Percentiles rank a stretch among this genome's conserved stretches.
These are phyloP conservation scores for Agrochola litura DNA, from an alignment of 2,888 invertebrate genomes.

Conservation along the genomic window DNA sequence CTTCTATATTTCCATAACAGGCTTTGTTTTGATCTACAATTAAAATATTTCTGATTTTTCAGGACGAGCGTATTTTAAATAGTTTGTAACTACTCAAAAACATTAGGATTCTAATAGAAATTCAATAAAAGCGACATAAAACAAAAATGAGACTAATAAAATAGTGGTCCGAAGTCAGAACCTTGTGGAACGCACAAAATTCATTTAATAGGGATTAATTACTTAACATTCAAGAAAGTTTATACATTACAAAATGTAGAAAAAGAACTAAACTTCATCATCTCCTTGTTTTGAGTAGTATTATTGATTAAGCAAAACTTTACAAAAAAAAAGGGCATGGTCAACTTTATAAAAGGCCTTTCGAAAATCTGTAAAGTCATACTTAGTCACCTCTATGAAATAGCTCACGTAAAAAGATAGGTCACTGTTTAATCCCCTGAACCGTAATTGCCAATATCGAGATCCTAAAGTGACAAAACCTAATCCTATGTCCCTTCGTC, in stretches of 20 bases:
- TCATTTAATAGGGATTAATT: not conserved
- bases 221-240: not conserved
- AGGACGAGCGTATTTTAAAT: not conserved
- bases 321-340: not conserved
- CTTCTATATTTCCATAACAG: not conserved
- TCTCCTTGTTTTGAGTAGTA: not conserved
- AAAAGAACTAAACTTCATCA: not conserved
- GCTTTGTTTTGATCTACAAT: not conserved
- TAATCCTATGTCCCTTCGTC: not conserved
- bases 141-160: too few species aligned
- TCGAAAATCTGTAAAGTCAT: not conserved
- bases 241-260: too few species aligned
- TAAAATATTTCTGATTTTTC: not conserved
- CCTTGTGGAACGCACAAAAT: slow-evolving; percentile 4
- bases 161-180: not conserved
- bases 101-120: not conserved
- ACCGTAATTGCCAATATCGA: not conserved
- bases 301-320: not conserved
- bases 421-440: not conserved
- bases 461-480: not conserved
- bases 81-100: not conserved
- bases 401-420: not conserved
- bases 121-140: not conserved
- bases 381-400: not conserved
- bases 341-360: not conserved